Percentiles rank a stretch among this genome's conserved stretches.
Evolutionary conservation across 2,797 vertebrate species (phyloP).

Genomic region (Microtus californicus): DNA sequence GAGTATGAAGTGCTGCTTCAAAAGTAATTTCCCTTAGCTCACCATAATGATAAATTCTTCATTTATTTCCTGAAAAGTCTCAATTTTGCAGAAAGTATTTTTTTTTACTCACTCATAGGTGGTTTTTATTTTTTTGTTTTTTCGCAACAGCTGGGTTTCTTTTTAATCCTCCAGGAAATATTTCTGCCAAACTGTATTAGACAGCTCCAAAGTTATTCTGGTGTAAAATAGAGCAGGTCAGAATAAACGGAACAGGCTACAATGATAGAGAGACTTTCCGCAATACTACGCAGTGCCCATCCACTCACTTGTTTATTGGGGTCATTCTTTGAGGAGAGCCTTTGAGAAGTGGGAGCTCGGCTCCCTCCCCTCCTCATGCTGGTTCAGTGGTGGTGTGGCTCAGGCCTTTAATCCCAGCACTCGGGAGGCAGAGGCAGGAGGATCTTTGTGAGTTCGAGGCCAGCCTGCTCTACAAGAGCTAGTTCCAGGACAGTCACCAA

Average conservation of each 20-base stretch:
- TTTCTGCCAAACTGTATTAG: conserved; percentile 44
- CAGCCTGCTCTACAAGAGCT: too few relatives aligned
- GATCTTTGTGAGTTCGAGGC: too few relatives aligned
- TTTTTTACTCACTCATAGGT: too few relatives aligned
- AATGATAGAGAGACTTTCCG: neutral
- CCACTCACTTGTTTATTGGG: neutral
- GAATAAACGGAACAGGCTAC: conserved; percentile 17
- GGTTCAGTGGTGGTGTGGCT: too few relatives aligned
- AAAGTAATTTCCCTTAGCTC: conserved; percentile 77
- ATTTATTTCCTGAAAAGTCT: conserved; percentile 72
- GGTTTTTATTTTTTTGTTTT: too few relatives aligned
- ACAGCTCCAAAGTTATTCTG: conserved; percentile 62
- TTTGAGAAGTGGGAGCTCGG: neutral
- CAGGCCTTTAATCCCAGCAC: too few relatives aligned
- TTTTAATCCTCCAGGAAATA: conserved; percentile 13
- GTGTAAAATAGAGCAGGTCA: conserved; percentile 42
- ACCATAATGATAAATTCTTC: neutral
- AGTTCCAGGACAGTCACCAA: too few relatives aligned
- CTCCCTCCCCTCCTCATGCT: neutral
- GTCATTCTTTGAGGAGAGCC: neutral
- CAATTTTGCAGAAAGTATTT: conserved; percentile 6
- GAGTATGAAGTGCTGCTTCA: conserved; percentile 74
- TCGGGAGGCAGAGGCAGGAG: too few relatives aligned
- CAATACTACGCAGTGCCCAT: neutral
- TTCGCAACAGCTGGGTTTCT: conserved; percentile 5